These are phyloP conservation scores for Periophthalmodon schlosseri DNA, from an alignment of 2,113 vertebrate species.

Conservation along the genomic window DNA sequence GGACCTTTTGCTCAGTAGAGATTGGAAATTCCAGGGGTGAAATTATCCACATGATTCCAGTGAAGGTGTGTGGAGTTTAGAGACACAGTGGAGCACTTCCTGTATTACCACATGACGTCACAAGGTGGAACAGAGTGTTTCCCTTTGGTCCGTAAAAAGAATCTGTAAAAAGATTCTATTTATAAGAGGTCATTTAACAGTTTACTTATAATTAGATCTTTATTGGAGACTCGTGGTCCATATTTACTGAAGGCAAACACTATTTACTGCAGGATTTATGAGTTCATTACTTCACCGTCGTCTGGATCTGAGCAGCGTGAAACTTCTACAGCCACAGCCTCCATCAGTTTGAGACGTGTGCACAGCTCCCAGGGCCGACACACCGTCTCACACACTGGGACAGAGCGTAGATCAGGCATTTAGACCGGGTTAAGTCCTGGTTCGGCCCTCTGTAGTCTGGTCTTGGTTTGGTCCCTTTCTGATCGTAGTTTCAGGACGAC, in stretches of 20 bases:
- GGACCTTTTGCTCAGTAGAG: too few relatives aligned
- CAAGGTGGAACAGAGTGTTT: too few relatives aligned
- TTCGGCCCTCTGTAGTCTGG: background rate
- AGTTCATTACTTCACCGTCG: conserved; percentile 25
- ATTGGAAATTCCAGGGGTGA: too few relatives aligned
- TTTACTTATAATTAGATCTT: background rate
- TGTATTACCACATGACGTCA: too few relatives aligned
- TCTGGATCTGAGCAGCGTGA: conserved; percentile 24
- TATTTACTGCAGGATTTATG: conserved; percentile 41
- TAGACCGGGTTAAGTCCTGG: background rate
- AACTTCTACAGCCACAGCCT: conserved; percentile 27
- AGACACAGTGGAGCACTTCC: too few relatives aligned
- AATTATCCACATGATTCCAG: too few relatives aligned
- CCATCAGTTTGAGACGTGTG: conserved; percentile 63
- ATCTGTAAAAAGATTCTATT: background rate
- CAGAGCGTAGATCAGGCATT: background rate
- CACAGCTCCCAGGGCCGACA: conserved; percentile 2
- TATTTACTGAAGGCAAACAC: conserved; percentile 2
- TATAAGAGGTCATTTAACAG: background rate
- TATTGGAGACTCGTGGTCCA: background rate
- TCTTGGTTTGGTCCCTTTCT: background rate
- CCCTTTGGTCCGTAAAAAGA: background rate
- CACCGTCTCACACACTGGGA: conserved; percentile 4
- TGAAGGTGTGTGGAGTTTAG: too few relatives aligned
- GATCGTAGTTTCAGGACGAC: too few relatives aligned